Conservation (phyloP, 2,888 invertebrate species). For the Tetrapedia diversipes region DNA sequence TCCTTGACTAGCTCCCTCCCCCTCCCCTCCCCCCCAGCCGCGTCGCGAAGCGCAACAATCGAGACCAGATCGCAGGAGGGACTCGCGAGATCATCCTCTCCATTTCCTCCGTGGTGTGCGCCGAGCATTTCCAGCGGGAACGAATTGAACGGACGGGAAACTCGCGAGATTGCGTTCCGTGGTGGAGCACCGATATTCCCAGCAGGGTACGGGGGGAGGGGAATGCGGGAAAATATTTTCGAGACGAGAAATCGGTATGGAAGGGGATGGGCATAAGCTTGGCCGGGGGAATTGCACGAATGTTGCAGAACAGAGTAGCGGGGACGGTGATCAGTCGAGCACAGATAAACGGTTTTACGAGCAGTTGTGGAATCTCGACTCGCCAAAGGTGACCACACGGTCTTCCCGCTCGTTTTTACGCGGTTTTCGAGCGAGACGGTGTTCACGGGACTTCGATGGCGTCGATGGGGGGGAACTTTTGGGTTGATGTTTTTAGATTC, state of each 20-base stretch:
- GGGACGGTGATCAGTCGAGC: constrained; percentile 23
- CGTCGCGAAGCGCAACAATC: constrained; percentile 27
- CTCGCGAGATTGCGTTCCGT: constrained; percentile 20
- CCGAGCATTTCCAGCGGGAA: constrained; percentile 15
- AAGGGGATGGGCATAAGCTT: no score
- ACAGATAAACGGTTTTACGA: constrained; percentile 72
- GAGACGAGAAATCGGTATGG: not conserved
- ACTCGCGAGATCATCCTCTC: constrained; percentile 39
- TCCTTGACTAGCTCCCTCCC: constrained; percentile 40
- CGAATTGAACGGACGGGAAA: constrained; percentile 8
- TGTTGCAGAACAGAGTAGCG: not conserved
- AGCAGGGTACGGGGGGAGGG: not conserved
- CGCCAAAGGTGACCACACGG: constrained; percentile 31
- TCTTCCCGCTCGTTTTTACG: constrained; percentile 33
- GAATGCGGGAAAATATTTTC: constrained; percentile 20
- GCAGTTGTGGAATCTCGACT: constrained; percentile 60
- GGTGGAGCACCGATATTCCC: not conserved
- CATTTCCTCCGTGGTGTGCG: not conserved
- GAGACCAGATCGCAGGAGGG: constrained; percentile 31
- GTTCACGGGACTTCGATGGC: not conserved
- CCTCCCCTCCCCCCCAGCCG: not conserved
- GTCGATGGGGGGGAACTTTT: not conserved
- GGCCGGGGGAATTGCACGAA: no score
- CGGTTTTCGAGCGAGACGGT: not conserved
- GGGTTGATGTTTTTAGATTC: not conserved